Conservation (phyloP, 2,113 vertebrate genomes). For the Brachyistius frenatus region DNA sequence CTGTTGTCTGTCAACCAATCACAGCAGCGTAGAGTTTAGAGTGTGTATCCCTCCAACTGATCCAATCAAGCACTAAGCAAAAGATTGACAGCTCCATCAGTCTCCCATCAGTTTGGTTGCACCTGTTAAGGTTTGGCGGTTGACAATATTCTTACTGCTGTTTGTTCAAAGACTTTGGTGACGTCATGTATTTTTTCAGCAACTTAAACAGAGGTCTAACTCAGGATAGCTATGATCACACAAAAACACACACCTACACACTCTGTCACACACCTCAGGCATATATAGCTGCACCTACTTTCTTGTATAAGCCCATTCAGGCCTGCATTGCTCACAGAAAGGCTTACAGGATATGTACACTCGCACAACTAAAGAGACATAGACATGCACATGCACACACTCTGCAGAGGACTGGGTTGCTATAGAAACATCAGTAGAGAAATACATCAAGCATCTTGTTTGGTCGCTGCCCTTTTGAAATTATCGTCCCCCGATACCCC, state of each 20-base stretch:
- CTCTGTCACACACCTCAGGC: not conserved
- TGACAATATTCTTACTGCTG: not conserved
- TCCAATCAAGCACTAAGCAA: no score
- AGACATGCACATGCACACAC: constrained; percentile 7
- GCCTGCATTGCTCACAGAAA: not conserved
- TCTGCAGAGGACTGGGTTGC: constrained; percentile 53
- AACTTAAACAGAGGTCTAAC: not conserved
- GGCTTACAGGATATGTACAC: not conserved
- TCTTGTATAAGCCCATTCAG: not conserved
- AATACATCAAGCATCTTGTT: constrained; percentile 64
- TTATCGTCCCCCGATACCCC: constrained; percentile 6
- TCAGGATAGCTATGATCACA: not conserved
- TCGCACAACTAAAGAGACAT: constrained; percentile 1
- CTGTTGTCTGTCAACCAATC: no score
- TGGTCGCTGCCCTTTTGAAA: constrained; percentile 61
- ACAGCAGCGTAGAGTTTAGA: no score
- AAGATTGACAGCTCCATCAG: no score
- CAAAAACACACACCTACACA: constrained; percentile 3
- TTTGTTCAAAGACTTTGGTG: not conserved
- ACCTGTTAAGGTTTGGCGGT: not conserved
- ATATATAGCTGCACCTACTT: not conserved
- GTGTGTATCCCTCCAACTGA: no score
- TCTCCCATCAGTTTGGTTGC: no score
- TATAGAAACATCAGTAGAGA: constrained; percentile 58
- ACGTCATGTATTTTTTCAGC: not conserved